These are phyloP conservation scores for Sarcophilus harrisii DNA, from an alignment of 2,797 vertebrate species.

Conservation along the genomic window DNA sequence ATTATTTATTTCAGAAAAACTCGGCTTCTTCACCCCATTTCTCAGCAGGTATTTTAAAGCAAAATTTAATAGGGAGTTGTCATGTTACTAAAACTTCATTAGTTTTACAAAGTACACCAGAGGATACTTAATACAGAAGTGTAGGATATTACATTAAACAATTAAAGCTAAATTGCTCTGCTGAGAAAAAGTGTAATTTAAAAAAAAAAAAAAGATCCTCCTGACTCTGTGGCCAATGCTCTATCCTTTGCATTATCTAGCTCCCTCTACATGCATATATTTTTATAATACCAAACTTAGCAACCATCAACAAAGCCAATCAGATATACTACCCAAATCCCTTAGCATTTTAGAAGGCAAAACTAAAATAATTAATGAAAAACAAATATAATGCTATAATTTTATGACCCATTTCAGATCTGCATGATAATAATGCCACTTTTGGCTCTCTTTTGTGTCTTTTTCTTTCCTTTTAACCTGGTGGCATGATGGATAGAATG, in stretches of 20 bases:
- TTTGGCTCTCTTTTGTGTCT: background rate
- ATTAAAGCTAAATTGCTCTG: background rate
- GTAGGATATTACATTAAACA: background rate
- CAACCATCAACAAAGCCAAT: background rate
- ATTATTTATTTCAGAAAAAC: background rate
- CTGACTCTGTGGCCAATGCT: too few relatives aligned
- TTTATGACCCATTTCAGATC: background rate
- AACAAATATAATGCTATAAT: background rate
- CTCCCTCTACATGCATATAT: background rate
- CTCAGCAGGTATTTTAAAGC: background rate
- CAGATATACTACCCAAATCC: background rate
- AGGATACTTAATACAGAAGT: background rate
- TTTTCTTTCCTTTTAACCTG: background rate
- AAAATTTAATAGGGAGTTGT: slow-evolving; percentile 24
- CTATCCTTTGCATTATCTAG: too few relatives aligned
- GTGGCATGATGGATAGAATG: background rate
- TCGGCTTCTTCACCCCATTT: background rate
- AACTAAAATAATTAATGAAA: background rate
- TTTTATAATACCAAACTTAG: background rate
- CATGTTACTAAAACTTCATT: background rate
- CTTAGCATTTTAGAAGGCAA: background rate
- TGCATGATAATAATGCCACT: background rate
- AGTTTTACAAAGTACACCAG: slow-evolving; percentile 1
- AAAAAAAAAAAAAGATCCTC: background rate
- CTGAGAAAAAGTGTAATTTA: background rate